A percentile compares a stretch with the other conserved stretches of the same genome.
Conservation (phyloP, 2,888 invertebrate genomes). For the Drosophila setosimentum region DNA sequence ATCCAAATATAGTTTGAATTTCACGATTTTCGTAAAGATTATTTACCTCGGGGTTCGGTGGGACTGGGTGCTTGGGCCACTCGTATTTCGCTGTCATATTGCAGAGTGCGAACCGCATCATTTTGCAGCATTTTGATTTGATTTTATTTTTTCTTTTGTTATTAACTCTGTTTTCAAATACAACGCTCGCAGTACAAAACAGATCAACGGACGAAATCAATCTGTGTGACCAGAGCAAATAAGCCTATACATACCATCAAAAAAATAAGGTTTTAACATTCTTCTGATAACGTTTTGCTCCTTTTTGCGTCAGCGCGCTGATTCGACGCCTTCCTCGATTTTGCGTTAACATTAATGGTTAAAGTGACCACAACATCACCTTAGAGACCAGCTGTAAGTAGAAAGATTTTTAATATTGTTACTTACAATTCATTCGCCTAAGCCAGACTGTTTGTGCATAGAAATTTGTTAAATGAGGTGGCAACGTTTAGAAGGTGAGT, state of each 20-base stretch:
- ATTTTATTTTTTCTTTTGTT: background rate
- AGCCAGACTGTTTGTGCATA: conserved; percentile 17
- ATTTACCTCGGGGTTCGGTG: conserved; percentile 80
- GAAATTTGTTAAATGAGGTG: conserved; percentile 36
- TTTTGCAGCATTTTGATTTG: conserved; percentile 82
- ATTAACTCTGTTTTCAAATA: conserved; percentile 19
- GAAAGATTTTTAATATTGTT: conserved; percentile 2
- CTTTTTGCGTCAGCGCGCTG: background rate
- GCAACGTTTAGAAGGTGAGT: conserved; percentile 48
- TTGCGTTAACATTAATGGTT: conserved; percentile 28
- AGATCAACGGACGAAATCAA: conserved; percentile 37
- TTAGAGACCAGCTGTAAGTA: conserved; percentile 25
- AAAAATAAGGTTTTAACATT: background rate
- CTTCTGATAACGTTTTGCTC: background rate
- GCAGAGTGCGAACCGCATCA: conserved; percentile 83
- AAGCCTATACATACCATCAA: background rate
- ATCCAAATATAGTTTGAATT: conserved; percentile 27
- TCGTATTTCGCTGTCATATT: conserved; percentile 84
- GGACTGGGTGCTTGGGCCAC: conserved; percentile 78
- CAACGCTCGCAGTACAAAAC: conserved; percentile 16
- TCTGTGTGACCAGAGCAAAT: conserved; percentile 33
- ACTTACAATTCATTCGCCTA: background rate
- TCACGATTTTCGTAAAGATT: background rate
- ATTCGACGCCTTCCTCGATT: background rate
- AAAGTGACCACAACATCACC: conserved; percentile 22